Base-by-base conservation (phyloP, 2,797 vertebrate species). In the Fringilla coelebs region DNA sequence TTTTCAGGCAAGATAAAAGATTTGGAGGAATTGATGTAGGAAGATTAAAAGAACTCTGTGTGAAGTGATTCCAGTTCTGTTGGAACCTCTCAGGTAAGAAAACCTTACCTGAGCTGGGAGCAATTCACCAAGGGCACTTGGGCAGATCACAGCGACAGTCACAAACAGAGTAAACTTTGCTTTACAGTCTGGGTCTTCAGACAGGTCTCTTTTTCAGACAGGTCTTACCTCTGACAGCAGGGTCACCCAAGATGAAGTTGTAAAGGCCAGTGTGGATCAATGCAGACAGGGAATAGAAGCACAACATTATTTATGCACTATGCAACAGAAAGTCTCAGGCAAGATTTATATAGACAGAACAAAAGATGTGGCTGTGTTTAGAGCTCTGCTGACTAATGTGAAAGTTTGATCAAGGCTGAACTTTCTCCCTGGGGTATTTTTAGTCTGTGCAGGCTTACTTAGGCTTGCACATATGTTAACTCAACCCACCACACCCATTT, bases 191-290 rank as follows among this genome's bases (percentile, higher is more conserved):
- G 40, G 10, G 2, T 71, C 70, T 57, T 85, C 65, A 63, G 32
- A 38, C 38, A 38, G 38, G 38, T 38, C 26, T 88, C 8, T 73
- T 76, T 43, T 82, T 29, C 55, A 49, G 41, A 43, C 24, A 55
- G 74, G 45, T 91, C 84, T 74, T 90, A 58, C 68, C 85, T 90
- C 85, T 10, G 13, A 60, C 38, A 22, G 32, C 61, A 51, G 61
- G 72, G 77, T 95, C 88, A 85, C 61, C 77, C 72, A 22, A 71
- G 76, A 85, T 81, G 74, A 92, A 86, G 88, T 49, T 91, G 63
- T 86, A 94, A 90, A 96, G 88, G 76, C 66, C 87, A 79, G 26
- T 2, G 12, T 38, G 78, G 89, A 94, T 96, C 91, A 79, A 80
- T 79, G 74, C 0, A 0, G 38, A 61, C 29, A 67, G 55, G 29